Conservation (phyloP, 2,797 vertebrate species). For the Caiman crocodilus region DNA sequence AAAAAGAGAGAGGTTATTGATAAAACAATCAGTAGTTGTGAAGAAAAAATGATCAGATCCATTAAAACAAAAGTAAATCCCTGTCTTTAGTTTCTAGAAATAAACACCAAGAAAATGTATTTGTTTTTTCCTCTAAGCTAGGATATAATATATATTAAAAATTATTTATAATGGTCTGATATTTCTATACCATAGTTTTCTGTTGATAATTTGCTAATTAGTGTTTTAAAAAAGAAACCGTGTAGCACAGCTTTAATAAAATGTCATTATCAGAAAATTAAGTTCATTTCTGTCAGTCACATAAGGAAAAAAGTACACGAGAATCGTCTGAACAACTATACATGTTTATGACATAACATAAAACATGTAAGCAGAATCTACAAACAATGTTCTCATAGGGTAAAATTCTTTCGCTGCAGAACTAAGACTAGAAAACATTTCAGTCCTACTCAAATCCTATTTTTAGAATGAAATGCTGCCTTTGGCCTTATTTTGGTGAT, state of each 20-base stretch:
- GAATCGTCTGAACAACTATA: not conserved
- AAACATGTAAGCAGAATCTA: not conserved
- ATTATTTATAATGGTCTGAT: not conserved
- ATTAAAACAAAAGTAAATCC: not conserved
- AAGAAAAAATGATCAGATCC: not conserved
- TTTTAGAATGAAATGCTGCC: not conserved
- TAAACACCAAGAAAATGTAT: not conserved
- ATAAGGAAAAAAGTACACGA: not conserved
- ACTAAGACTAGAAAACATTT: conserved; percentile 6
- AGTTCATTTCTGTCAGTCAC: not conserved
- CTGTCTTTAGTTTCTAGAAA: not conserved
- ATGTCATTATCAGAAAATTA: not conserved
- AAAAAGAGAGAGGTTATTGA: not conserved
- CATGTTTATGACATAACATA: not conserved
- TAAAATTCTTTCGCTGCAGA: not conserved
- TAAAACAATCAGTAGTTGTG: not conserved
- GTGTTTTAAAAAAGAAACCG: not conserved
- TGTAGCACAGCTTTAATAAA: not conserved
- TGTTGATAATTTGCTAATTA: not conserved
- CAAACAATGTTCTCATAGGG: not conserved
- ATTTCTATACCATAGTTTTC: conserved; percentile 12
- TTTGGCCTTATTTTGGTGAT: not conserved
- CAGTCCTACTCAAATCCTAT: conserved; percentile 22
- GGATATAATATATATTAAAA: conserved; percentile 21
- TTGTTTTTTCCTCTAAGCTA: not conserved